Percentiles rank a stretch among this genome's conserved stretches.
Conservation (phyloP, 2,888 invertebrate species). For the Erpobdella octoculata region DNA sequence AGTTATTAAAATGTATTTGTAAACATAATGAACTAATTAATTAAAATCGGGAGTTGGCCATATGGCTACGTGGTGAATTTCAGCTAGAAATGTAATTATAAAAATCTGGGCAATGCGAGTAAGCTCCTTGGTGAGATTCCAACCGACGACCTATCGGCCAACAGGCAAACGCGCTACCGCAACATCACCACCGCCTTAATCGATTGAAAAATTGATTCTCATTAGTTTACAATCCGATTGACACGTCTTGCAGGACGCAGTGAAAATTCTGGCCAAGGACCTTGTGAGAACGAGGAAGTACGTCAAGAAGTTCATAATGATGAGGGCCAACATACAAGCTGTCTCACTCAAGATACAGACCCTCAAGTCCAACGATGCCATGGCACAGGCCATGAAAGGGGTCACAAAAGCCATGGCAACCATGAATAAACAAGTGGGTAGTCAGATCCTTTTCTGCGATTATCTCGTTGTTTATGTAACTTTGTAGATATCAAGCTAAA, state of each 20-base stretch:
- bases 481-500: too few species aligned
- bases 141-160: too few species aligned
- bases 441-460: too few species aligned
- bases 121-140: too few species aligned
- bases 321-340: constrained; percentile 92
- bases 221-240: not conserved
- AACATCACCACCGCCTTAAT: not conserved
- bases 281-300: constrained; percentile 86
- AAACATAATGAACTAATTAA: too few species aligned
- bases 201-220: not conserved
- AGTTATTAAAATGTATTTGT: too few species aligned
- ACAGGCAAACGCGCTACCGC: too few species aligned
- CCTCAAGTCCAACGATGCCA: constrained; percentile 91
- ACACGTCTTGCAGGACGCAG: constrained; percentile 70
- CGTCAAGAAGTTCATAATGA: constrained; percentile 94
- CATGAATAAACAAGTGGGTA: constrained; percentile 70
- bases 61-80: too few species aligned
- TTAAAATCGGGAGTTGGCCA: too few species aligned
- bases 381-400: constrained; percentile 98
- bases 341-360: constrained; percentile 75
- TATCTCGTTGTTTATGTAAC: too few species aligned
- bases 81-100: not conserved
- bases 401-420: constrained; percentile 95
- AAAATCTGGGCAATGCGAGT: too few species aligned
- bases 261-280: constrained; percentile 99